Conservation (phyloP, 1,140 invertebrate species). For the Nasonia vitripennis region DNA sequence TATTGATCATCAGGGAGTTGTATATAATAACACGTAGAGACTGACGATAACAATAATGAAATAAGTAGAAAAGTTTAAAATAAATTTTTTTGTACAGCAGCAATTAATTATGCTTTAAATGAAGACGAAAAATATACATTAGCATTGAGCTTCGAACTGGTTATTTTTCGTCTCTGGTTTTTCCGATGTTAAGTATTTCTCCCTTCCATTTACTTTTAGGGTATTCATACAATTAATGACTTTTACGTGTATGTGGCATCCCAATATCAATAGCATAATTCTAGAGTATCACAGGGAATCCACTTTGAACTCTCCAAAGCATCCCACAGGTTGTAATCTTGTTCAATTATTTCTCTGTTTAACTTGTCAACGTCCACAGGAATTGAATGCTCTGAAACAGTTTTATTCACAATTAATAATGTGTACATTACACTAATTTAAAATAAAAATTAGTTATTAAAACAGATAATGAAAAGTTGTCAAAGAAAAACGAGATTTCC, state of each 20-base stretch:
- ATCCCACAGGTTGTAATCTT: conserved; percentile 86
- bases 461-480: conserved; percentile 14
- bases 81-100: conserved; percentile 50
- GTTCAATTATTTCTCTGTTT: conserved; percentile 84
- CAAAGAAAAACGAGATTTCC: conserved; percentile 36
- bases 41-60: conserved; percentile 53
- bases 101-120: conserved; percentile 39
- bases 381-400: conserved; percentile 82
- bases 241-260: conserved; percentile 17
- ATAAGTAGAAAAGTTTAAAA: conserved; percentile 46
- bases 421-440: conserved; percentile 31
- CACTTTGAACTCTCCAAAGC: conserved; percentile 88
- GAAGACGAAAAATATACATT: conserved; percentile 44
- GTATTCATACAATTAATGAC: conserved; percentile 16
- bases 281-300: conserved; percentile 80
- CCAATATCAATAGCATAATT: conserved; percentile 72
- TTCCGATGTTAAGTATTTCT: conserved; percentile 42
- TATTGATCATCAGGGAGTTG: conserved; percentile 52
- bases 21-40: conserved; percentile 50
- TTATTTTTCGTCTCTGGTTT: conserved; percentile 40
- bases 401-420: conserved; percentile 39
- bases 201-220: conserved; percentile 34
- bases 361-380: conserved; percentile 83
- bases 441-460: conserved; percentile 36
- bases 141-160: conserved; percentile 28